Conservation (phyloP, 2,888 invertebrate species). For the Hydropsyche betteni region DNA sequence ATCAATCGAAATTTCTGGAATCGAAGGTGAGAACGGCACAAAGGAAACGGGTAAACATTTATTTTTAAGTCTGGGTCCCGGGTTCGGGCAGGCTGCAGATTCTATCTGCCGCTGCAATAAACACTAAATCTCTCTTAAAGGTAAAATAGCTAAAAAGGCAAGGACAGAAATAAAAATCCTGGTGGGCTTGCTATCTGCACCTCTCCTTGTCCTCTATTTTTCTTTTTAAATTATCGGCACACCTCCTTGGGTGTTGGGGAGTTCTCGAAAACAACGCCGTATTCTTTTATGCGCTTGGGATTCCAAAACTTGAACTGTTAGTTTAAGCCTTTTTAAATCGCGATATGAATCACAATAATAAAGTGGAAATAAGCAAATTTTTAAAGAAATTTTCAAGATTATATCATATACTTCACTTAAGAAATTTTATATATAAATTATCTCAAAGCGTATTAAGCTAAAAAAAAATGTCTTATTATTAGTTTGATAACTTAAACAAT, state of each 20-base stretch:
- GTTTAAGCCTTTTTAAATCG: too few relatives aligned
- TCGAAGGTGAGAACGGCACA: slow-evolving; percentile 27
- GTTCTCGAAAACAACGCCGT: slow-evolving; percentile 1
- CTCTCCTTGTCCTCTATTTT: slow-evolving; percentile 37
- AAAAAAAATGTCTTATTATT: too few relatives aligned
- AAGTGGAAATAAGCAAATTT: too few relatives aligned
- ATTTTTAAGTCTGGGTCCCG: slow-evolving; percentile 2
- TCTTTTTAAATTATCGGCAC: slow-evolving; percentile 45
- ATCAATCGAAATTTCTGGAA: slow-evolving; percentile 20
- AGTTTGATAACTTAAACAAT: neutral
- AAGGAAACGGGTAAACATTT: slow-evolving; percentile 31
- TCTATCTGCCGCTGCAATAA: slow-evolving; percentile 45
- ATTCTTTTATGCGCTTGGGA: too few relatives aligned
- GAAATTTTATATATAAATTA: too few relatives aligned
- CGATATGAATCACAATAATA: too few relatives aligned
- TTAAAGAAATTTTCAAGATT: too few relatives aligned
- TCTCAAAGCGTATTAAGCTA: neutral
- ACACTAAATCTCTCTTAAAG: slow-evolving; percentile 49
- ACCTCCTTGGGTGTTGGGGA: neutral
- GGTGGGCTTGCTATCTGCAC: slow-evolving; percentile 43
- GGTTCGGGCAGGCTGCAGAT: slow-evolving; percentile 37
- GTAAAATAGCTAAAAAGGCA: slow-evolving; percentile 46
- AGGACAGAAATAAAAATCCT: slow-evolving; percentile 45
- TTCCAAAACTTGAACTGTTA: too few relatives aligned
- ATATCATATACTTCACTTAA: too few relatives aligned